These are phyloP conservation scores for Cacoxenus indagator DNA, from an alignment of 2,888 invertebrate genomes.

Conservation along the genomic window DNA sequence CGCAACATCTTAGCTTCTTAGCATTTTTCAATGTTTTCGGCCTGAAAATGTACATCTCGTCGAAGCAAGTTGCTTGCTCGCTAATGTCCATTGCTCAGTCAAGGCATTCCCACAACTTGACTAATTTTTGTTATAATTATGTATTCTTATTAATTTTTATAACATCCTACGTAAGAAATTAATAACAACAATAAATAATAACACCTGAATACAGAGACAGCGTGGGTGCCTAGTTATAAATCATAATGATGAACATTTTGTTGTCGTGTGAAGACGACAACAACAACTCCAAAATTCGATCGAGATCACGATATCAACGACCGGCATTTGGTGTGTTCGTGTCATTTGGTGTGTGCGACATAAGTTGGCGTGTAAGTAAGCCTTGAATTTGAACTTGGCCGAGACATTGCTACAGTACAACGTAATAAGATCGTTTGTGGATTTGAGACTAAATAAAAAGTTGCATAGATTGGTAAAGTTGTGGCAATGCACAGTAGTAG, in stretches of 20 bases:
- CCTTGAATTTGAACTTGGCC: conserved; percentile 62
- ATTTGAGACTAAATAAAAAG: neutral
- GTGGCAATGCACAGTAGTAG: neutral
- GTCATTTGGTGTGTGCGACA: conserved; percentile 20
- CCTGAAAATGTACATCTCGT: neutral
- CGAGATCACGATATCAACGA: conserved; percentile 25
- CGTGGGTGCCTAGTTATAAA: no score
- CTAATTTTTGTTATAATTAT: neutral
- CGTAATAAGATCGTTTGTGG: conserved; percentile 32
- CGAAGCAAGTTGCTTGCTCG: neutral
- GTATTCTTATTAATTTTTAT: neutral
- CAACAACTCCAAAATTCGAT: neutral
- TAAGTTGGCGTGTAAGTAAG: conserved; percentile 40
- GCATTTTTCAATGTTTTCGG: conserved; percentile 10
- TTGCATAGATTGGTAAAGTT: neutral
- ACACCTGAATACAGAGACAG: neutral
- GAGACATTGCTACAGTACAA: conserved; percentile 41
- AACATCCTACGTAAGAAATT: neutral
- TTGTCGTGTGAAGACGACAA: no score
- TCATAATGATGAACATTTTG: no score
- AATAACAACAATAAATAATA: neutral
- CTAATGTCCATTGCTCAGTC: neutral
- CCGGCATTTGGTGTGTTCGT: conserved; percentile 39
- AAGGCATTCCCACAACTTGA: conserved; percentile 14
- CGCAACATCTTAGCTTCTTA: neutral